Percentiles rank a stretch among this genome's conserved stretches.
Evolutionary conservation across 2,797 vertebrate genomes (phyloP).

Genomic region (Buphagus erythrorhynchus): DNA sequence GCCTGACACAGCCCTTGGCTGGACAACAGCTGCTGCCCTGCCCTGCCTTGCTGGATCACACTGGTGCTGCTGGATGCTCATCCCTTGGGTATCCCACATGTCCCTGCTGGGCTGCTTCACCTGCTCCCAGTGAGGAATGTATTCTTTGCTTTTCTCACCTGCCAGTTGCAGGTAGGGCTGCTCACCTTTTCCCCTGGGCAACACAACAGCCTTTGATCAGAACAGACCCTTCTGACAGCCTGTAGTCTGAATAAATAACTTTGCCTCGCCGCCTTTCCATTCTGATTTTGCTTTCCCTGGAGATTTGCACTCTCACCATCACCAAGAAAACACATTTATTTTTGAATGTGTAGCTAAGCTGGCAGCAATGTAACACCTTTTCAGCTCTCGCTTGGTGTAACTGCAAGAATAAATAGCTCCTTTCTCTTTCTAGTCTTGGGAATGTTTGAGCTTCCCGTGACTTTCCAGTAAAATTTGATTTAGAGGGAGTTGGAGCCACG

Average conservation of each 20-base stretch:
- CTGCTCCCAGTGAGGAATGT: neutral
- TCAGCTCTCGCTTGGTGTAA: neutral
- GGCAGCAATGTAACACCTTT: slow-evolving; percentile 14
- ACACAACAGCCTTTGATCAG: neutral
- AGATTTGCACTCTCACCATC: neutral
- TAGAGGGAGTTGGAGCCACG: neutral
- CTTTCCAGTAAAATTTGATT: neutral
- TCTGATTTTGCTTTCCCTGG: neutral
- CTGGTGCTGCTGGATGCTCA: neutral
- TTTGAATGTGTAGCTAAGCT: slow-evolving; percentile 15
- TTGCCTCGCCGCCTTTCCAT: neutral
- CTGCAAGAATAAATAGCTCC: slow-evolving; percentile 22
- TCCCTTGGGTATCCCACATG: fast-evolving
- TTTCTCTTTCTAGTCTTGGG: neutral
- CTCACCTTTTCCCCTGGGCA: neutral
- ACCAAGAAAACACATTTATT: slow-evolving; percentile 25
- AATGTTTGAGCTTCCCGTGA: neutral
- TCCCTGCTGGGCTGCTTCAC: neutral
- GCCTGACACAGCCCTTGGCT: neutral
- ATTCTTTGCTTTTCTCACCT: neutral
- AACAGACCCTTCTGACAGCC: neutral
- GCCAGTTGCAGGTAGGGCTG: neutral
- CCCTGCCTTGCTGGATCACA: too few species aligned
- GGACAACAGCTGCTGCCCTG: neutral
- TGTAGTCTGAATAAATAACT: neutral